These are phyloP conservation scores for Centropus bengalensis DNA, from an alignment of 2,113 vertebrate genomes.

Conservation along the genomic window DNA sequence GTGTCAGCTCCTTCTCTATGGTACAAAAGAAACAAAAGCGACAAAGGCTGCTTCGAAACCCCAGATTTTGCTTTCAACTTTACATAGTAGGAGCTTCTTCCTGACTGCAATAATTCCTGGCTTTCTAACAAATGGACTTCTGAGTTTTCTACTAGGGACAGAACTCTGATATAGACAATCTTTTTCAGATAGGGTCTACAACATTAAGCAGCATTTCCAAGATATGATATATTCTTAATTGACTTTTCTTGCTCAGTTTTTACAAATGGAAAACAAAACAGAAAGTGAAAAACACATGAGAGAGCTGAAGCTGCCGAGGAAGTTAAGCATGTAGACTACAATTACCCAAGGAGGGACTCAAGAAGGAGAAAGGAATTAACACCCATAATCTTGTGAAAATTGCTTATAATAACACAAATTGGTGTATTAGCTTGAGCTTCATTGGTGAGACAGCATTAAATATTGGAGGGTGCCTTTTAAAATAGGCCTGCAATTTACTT, in stretches of 20 bases:
- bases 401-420: constrained; percentile 41
- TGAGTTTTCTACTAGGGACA: background rate
- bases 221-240: background rate
- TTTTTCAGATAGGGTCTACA: background rate
- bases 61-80: background rate
- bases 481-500: background rate
- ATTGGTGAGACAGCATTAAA: background rate
- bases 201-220: background rate
- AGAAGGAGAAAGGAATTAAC: constrained; percentile 58
- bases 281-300: background rate
- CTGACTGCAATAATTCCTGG: background rate
- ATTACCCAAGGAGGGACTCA: constrained; percentile 1
- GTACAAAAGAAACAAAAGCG: constrained; percentile 24
- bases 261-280: background rate
- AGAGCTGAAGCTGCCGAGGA: constrained; percentile 18
- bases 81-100: background rate
- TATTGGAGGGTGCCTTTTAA: background rate
- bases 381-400: constrained; percentile 48
- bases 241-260: background rate
- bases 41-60: constrained; percentile 14
- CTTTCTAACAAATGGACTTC: background rate
- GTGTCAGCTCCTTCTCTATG: background rate
- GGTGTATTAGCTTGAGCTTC: background rate
- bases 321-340: constrained; percentile 22
- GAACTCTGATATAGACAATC: background rate